These are phyloP conservation scores for Pocillopora meandrina DNA, from an alignment of 92 coral and sea anemone genomes.

Conservation along the genomic window DNA sequence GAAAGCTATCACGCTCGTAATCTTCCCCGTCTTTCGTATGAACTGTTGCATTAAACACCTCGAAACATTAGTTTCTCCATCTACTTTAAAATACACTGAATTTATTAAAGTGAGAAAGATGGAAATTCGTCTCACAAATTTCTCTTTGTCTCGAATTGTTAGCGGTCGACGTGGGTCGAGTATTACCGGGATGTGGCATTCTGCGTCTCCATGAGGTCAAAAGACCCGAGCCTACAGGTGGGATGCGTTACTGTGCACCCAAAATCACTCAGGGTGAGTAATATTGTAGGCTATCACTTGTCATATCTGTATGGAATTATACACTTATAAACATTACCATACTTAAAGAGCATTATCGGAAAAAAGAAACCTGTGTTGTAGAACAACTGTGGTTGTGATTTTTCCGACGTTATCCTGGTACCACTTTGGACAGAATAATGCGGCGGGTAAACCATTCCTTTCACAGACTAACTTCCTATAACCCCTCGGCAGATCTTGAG, in stretches of 20 bases:
- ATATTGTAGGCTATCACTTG: neutral
- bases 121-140: too few relatives aligned
- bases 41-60: too few relatives aligned
- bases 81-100: too few relatives aligned
- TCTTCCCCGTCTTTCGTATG: too few relatives aligned
- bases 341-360: neutral
- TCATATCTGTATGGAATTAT: neutral
- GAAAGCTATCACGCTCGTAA: too few relatives aligned
- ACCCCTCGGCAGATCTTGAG: conserved; percentile 24
- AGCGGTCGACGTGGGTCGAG: conserved; percentile 28
- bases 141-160: neutral
- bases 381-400: too few relatives aligned
- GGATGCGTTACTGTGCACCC: conserved; percentile 32
- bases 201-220: conserved; percentile 21
- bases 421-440: neutral
- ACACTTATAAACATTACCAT: neutral
- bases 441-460: neutral
- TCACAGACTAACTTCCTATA: neutral
- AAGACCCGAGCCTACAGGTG: conserved; percentile 6
- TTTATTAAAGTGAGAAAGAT: too few relatives aligned
- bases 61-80: too few relatives aligned
- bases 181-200: conserved; percentile 21
- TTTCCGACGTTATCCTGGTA: neutral
- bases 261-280: conserved; percentile 3
- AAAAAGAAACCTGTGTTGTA: too few relatives aligned